Base-by-base conservation (phyloP, 2,888 invertebrate genomes). In the Tenthredo livida region DNA sequence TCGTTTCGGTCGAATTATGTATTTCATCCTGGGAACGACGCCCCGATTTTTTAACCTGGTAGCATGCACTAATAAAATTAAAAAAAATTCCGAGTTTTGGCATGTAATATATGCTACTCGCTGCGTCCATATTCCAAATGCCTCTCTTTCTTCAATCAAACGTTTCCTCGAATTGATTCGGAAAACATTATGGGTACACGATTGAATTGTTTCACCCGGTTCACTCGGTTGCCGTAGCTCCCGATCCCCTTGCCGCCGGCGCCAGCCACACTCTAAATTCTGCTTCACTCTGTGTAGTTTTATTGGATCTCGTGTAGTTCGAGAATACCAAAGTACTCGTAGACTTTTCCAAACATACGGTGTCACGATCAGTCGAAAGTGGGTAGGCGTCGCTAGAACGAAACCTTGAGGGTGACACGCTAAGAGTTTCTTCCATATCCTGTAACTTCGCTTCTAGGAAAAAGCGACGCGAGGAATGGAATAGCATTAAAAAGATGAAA, bases 241-340 rank as follows among this genome's bases (percentile, higher is more conserved):
- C 70, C 70, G 40, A 72, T n/a, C 37, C 70, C 17, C 29, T 29
- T 29, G 25, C 61, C 61, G 25, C 25, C 25, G 17, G 54, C 29
- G 10, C 15, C 21, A 73, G n/a, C 73, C 73, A 21, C 73, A 73
- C 73, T 73, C 43, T 43, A 25, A 73, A 73, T 43, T 43, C 73
- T 73, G 21, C 4, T 21, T 43, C 73, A 25, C 73, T 73, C 40
- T 73, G n/a, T 73, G 43, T 73, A 43, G 25, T 77, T 77, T 77
- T 77, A 77, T 77, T 77, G 40, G 54, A 29, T 77, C 54, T 54
- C 54, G 29, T 33, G 29, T 50, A 77, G 77, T 77, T 77, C 77
- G n/a, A n/a, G 77, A 77, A 54, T 77, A 77, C 54, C n/a, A 54
- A 54, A 77, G 77, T 77, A 50, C 50, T 50, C 50, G 29, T 77